These are phyloP conservation scores for Ophion ellenae DNA, from an alignment of 2,888 invertebrate genomes.

Conservation along the genomic window DNA sequence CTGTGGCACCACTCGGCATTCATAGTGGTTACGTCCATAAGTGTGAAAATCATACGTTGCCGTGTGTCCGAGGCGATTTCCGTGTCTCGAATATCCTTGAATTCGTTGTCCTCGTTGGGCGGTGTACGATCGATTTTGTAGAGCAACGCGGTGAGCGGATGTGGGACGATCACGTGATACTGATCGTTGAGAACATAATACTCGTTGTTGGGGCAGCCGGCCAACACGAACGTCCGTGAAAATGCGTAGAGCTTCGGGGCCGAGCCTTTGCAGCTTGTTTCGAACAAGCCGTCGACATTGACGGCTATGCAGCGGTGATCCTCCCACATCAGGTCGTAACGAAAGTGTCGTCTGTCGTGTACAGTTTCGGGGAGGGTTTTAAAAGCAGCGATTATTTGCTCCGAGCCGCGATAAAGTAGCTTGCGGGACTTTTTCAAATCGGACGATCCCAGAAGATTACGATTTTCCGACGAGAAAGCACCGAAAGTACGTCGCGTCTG, in stretches of 20 bases:
- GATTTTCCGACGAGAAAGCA: conserved; percentile 76
- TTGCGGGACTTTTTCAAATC: conserved; percentile 68
- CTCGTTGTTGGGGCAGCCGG: conserved; percentile 82
- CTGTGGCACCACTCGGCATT: conserved; percentile 70
- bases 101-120: background rate
- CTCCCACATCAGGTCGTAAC: conserved; percentile 75
- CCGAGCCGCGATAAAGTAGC: conserved; percentile 74
- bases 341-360: conserved; percentile 85
- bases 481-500: conserved; percentile 79
- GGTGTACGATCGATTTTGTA: conserved; percentile 62
- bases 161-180: conserved; percentile 84
- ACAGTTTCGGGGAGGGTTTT: conserved; percentile 84
- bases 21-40: conserved; percentile 73
- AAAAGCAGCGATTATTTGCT: conserved; percentile 74
- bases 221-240: conserved; percentile 86
- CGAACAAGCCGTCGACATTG: conserved; percentile 85
- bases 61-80: background rate
- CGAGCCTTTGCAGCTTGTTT: conserved; percentile 76
- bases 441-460: conserved; percentile 82
- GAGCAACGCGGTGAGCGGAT: conserved; percentile 58
- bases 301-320: conserved; percentile 78
- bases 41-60: conserved; percentile 66
- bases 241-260: conserved; percentile 84
- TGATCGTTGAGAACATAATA: conserved; percentile 89
- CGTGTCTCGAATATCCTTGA: background rate